Base-by-base conservation (phyloP, 2,113 vertebrate genomes). In the Proterorhinus semilunaris region DNA sequence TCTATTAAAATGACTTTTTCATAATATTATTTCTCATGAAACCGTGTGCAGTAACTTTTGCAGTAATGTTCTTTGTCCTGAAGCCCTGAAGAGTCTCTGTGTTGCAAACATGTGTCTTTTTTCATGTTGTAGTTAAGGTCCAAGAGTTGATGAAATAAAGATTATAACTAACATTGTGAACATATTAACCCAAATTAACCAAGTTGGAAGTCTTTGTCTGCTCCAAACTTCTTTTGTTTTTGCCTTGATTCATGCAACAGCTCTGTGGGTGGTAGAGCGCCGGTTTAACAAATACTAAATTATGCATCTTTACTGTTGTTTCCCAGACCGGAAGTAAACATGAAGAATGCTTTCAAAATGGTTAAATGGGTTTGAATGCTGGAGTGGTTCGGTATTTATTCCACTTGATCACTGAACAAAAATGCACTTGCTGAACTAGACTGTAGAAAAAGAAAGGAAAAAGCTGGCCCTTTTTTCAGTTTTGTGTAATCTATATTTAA, bases 221-320 rank as follows among this genome's bases (percentile, higher is more conserved):
- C 17, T 57, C 1, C 12, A 42, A 55, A 55, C 17, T 12, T 42
- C 11, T 12, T 58, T 58, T 58, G 53, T 55, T 12, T 58, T 42
- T 58, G 9, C 12, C 21, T 58, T 10, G 46, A 5, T 58, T 13
- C 10, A 42, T 58, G 55, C 55, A 5, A 58, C 27, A 42, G 27
- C 55, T 11, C 55, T 42, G 55, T 58, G 55, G 55, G 42, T n/a
- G 13, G 58, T 61, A 13, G 27, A 9, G 58, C 13, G 42, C 13
- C 44, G 7, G 42, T n/a, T 61, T 61, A 58, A 45, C 58, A 61
- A 61, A 61, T 61, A 61, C 42, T 61, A 61, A 43, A 44, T 61
- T 16, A 44, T 44, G 42, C 58, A 61, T 61, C 7, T 61, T 61
- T 61, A 10, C 36, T 61, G 42, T 61, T 61, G 58, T n/a, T n/a